A percentile compares a stretch with the other conserved stretches of the same genome.
phyloP scores from a whole-genome alignment of 2,888 invertebrate species.

The Drosophila fungiperda region DNA sequence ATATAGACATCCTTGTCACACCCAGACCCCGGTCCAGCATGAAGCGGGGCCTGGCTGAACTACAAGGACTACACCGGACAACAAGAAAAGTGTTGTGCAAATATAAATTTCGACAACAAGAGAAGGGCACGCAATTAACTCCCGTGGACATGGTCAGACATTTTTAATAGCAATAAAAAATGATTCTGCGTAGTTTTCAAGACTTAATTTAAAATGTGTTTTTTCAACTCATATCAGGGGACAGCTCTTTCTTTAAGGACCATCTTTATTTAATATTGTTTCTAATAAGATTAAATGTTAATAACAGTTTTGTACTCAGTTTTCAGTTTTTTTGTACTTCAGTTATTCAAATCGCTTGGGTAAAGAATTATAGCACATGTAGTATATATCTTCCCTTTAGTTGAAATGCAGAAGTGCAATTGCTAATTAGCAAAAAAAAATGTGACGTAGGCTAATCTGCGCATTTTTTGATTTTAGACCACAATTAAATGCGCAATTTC shows the following conservation, averaged over 20 bases:
- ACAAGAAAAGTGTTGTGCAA: background rate
- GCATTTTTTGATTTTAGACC: conserved; percentile 11
- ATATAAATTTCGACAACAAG: background rate
- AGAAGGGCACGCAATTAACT: background rate
- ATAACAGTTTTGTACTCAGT: background rate
- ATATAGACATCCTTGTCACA: conserved; percentile 3
- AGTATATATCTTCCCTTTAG: background rate
- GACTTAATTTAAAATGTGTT: too few species aligned
- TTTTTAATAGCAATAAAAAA: too few species aligned
- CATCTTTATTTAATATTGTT: background rate
- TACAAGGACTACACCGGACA: background rate
- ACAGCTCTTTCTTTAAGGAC: background rate
- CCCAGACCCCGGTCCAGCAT: background rate
- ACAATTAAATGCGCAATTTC: conserved; percentile 29
- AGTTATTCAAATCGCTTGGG: background rate
- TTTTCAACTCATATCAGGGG: too few species aligned
- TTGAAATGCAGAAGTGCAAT: background rate
- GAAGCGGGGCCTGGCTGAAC: background rate
- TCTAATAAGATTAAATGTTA: background rate
- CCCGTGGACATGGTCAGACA: background rate
- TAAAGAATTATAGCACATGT: background rate
- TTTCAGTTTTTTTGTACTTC: too few species aligned
- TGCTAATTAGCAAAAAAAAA: conserved; percentile 5
- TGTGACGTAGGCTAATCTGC: conserved; percentile 9
- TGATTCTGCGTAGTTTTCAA: too few species aligned